Base-by-base conservation (phyloP, 2,888 invertebrate genomes). In the Drosophila mimica region DNA sequence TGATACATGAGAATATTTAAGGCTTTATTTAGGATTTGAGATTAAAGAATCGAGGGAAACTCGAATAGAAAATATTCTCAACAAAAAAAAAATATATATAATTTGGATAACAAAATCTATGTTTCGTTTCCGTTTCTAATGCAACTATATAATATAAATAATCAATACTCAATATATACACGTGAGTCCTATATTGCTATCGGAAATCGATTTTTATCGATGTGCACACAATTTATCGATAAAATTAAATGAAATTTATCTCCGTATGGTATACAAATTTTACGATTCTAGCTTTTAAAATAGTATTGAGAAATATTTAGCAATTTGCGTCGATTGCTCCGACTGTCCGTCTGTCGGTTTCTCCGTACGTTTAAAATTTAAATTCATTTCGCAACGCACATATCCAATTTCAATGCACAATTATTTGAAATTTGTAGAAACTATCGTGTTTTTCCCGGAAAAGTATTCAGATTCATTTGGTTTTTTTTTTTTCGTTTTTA, bases 401-500 rank as follows among this genome's bases (percentile, higher is more conserved):
- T 0, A 20, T 30, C 9, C 2, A 31, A 31, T 43, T 43, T 31
- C 15, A n/a, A 31, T 67, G 34, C 5, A 56, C 49, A 56, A 68
- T 67, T 56, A 68, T 68, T 67, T 68, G 34, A 40, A 36, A 40
- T 67, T 49, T 67, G 15, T 20, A 15, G 31, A n/a, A 56, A 52
- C 33, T 62, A 57, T 57, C 25, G 1, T 31, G 48, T 49, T 49
- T 28, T 36, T n/a, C 8, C 1, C 11, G 5, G 25, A 25, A n/a
- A 25, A 5, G 13, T 20, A 25, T 48, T 60, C 53, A 20, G 36
- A 48, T 54, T 43, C 36, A 56, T 70, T 61, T 43, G 20, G 33
- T 13, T 13, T 3, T 20, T 43, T n/a, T 43, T 34, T 36, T 25
- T 30, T 17, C 30, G 33, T 11, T 33, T 4, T 34, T 43, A 43